Evolutionary conservation across 2,113 vertebrate genomes (phyloP).

Genomic region (Xenotilapia leptura): DNA sequence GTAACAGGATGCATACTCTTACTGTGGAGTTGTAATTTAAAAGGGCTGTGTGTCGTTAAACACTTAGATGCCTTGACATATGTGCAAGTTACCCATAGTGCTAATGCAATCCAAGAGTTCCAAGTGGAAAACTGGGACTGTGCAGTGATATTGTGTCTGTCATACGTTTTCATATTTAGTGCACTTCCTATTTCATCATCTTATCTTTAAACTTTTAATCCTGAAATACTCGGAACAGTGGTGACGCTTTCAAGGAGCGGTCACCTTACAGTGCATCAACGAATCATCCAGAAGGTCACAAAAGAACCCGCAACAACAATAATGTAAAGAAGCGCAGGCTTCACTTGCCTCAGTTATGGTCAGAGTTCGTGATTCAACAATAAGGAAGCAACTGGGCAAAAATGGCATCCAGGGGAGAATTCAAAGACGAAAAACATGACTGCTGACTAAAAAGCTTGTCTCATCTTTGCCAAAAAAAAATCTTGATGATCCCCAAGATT

Average conservation of each 20-base stretch:
- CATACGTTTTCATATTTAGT: not conserved
- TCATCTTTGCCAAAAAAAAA: not conserved
- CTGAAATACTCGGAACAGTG: not conserved
- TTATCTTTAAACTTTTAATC: not conserved
- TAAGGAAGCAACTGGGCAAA: not conserved
- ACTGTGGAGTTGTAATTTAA: not conserved
- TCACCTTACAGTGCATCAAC: not conserved
- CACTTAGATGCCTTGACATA: not conserved
- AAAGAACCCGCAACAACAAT: not conserved
- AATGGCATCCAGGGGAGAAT: not conserved
- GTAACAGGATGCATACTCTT: not conserved
- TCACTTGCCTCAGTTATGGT: not conserved
- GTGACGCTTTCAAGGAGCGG: not conserved
- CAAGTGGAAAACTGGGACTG: not conserved
- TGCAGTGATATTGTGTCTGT: not conserved
- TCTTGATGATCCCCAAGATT: not conserved
- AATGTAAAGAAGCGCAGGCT: not conserved
- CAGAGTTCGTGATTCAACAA: rapidly evolving
- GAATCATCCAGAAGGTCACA: not conserved
- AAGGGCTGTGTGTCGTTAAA: not conserved
- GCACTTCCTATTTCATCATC: not conserved
- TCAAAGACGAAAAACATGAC: not conserved
- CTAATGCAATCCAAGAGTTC: not conserved
- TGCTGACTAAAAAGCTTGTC: not conserved
- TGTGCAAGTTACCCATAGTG: not conserved